A percentile compares a stretch with the other conserved stretches of the same genome.
These are phyloP conservation scores for Proteles cristata DNA, from an alignment of 2,113 vertebrate species.

Conservation along the genomic window DNA sequence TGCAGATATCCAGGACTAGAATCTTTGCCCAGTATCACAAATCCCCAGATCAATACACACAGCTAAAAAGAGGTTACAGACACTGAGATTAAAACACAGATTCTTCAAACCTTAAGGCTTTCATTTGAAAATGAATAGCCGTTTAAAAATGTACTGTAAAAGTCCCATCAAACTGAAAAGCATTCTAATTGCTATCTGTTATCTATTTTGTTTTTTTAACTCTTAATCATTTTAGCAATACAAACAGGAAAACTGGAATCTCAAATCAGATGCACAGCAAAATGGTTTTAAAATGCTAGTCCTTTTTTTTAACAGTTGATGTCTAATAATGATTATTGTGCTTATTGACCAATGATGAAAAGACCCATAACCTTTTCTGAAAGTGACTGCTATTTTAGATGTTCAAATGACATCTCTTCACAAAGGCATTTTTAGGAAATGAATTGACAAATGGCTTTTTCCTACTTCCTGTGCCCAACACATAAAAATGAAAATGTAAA, in stretches of 20 bases:
- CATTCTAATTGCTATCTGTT: slow-evolving; percentile 39
- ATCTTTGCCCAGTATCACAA: slow-evolving; percentile 46
- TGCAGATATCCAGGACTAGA: slow-evolving; percentile 52
- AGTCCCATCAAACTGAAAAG: slow-evolving; percentile 39
- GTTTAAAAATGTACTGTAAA: slow-evolving; percentile 39
- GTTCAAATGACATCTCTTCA: slow-evolving; percentile 52
- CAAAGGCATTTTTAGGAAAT: slow-evolving; percentile 22
- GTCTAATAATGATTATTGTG: slow-evolving; percentile 57
- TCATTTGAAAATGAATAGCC: slow-evolving; percentile 53
- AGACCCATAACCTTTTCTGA: slow-evolving; percentile 31
- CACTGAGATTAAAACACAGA: slow-evolving; percentile 20
- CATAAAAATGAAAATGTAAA: slow-evolving; percentile 68
- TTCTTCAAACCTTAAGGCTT: slow-evolving; percentile 49
- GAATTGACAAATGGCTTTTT: slow-evolving; percentile 47
- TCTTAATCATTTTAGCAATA: slow-evolving; percentile 37
- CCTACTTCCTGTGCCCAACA: slow-evolving; percentile 38
- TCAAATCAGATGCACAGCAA: slow-evolving; percentile 35
- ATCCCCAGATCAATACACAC: slow-evolving; percentile 45
- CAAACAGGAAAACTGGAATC: slow-evolving; percentile 34
- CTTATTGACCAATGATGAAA: slow-evolving; percentile 44
- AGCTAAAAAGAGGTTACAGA: slow-evolving; percentile 39
- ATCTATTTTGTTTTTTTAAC: slow-evolving; percentile 24
- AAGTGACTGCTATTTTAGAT: slow-evolving; percentile 53
- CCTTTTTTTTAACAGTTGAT: slow-evolving; percentile 21
- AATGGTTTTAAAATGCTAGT: slow-evolving; percentile 47